Conservation (phyloP, 2,888 invertebrate genomes). For the Patella caerulea region DNA sequence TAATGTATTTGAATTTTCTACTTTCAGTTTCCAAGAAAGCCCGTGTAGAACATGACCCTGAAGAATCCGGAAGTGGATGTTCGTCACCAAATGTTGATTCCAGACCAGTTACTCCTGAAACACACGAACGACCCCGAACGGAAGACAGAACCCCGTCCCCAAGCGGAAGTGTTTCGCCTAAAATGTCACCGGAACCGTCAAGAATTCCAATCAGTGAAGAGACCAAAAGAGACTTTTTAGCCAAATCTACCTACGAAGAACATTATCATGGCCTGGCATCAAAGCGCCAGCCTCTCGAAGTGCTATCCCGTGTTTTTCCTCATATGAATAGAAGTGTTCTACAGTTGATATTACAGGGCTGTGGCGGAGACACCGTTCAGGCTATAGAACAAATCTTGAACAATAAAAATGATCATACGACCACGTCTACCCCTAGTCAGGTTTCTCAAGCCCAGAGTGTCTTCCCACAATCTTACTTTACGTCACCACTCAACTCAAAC, state of each 20-base stretch:
- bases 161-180: conserved; percentile 14
- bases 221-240: conserved; percentile 1
- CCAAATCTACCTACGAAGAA: neutral
- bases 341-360: conserved; percentile 85
- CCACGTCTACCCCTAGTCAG: conserved; percentile 20
- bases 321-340: conserved; percentile 88
- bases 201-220: neutral
- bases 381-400: conserved; percentile 89
- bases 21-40: conserved; percentile 47
- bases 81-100: conserved; percentile 40
- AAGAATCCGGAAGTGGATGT: conserved; percentile 37
- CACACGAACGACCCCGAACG: conserved; percentile 9
- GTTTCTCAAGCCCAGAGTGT: conserved; percentile 19
- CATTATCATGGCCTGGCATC: conserved; percentile 20
- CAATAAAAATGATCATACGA: conserved; percentile 55
- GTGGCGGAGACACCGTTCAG: conserved; percentile 90
- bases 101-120: conserved; percentile 8
- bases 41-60: conserved; percentile 38
- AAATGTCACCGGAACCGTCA: conserved; percentile 23
- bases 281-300: conserved; percentile 80
- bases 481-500: conserved; percentile 41
- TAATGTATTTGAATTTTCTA: neutral
- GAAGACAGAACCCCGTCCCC: conserved; percentile 15
- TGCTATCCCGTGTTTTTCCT: conserved; percentile 90
- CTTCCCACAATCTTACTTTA: conserved; percentile 37